Conservation (phyloP, 2,888 invertebrate species). For the Metacarcinus magister region DNA sequence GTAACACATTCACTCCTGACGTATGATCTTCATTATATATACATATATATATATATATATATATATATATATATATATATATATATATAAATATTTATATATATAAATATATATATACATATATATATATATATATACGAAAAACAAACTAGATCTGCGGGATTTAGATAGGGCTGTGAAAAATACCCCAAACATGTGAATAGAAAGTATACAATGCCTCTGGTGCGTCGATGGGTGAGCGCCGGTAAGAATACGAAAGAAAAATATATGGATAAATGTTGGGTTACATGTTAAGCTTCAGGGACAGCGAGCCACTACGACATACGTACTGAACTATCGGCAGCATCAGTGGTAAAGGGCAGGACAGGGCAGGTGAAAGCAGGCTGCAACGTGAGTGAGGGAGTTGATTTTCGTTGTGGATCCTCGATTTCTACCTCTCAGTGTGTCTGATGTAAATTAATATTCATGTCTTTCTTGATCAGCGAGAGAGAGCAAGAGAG, state of each 20-base stretch:
- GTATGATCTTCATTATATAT: too few species aligned
- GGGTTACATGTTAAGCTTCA: not conserved
- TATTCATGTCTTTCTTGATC: too few species aligned
- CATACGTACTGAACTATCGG: not conserved
- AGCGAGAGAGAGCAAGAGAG: too few species aligned
- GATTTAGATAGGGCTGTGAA: not conserved
- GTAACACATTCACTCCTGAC: too few species aligned
- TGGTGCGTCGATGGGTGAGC: not conserved
- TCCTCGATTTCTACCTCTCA: too few species aligned
- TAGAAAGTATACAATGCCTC: not conserved
- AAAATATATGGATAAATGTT: not conserved
- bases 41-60: too few species aligned
- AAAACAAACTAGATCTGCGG: not conserved
- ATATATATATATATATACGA: not conserved
- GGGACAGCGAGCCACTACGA: not conserved
- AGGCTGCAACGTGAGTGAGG: not conserved
- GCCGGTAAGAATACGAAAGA: too few species aligned
- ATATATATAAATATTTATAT: too few species aligned
- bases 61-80: too few species aligned
- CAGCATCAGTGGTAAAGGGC: not conserved
- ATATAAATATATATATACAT: too few species aligned
- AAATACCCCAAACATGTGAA: not conserved
- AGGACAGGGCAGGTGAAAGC: not conserved
- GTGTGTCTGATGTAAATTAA: too few species aligned
- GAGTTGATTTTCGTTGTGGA: too few species aligned